These are phyloP conservation scores for Zapornia atra DNA, from an alignment of 2,113 vertebrate species.

Conservation along the genomic window DNA sequence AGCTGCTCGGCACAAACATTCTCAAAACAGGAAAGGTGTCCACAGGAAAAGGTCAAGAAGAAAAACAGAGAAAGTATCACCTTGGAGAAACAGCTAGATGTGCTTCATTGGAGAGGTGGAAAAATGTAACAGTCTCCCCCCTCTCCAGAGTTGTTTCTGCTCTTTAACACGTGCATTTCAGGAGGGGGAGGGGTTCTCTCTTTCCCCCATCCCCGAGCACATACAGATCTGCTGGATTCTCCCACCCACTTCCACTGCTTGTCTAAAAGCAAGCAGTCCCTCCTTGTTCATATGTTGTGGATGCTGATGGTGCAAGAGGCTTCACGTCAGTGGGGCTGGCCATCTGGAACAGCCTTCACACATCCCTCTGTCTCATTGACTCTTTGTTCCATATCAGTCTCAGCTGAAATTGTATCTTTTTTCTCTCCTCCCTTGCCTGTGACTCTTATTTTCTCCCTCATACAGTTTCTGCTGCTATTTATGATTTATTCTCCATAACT, in stretches of 20 bases:
- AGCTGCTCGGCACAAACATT: background rate
- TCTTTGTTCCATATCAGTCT: conserved; percentile 18
- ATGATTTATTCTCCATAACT: background rate
- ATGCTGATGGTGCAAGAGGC: background rate
- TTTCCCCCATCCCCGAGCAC: background rate
- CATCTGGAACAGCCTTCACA: background rate
- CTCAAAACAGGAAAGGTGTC: background rate
- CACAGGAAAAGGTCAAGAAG: background rate
- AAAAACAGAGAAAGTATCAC: background rate
- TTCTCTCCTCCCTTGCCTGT: background rate
- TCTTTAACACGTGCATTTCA: background rate
- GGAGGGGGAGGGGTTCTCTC: background rate
- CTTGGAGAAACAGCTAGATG: background rate
- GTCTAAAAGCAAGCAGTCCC: background rate
- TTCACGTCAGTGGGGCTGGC: background rate
- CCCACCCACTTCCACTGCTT: background rate
- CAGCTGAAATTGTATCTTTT: background rate
- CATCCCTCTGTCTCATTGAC: background rate
- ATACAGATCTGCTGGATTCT: background rate
- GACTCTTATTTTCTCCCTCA: background rate
- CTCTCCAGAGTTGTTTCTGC: background rate
- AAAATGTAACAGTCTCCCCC: background rate
- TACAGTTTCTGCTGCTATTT: conserved; percentile 14
- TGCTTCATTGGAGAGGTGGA: background rate
- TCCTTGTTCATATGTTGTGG: accelerated